Conservation (phyloP, 2,113 vertebrate species). For the Tiliqua scincoides region DNA sequence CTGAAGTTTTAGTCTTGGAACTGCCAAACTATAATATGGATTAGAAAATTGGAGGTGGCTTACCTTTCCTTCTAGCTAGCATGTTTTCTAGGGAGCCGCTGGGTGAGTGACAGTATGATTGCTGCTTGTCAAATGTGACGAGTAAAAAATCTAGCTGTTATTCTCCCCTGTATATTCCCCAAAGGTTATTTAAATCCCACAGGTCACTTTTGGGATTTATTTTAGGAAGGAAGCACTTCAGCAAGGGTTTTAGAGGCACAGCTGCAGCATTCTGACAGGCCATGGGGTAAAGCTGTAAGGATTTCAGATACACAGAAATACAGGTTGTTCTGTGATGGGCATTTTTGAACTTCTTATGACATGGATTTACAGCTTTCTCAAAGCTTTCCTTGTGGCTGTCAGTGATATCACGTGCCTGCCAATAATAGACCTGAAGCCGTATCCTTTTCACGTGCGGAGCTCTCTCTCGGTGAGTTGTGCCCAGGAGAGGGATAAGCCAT, state of each 20-base stretch:
- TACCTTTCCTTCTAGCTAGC: conserved; percentile 42
- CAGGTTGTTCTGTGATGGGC: conserved; percentile 34
- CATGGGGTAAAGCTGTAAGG: conserved; percentile 53
- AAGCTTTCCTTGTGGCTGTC: conserved; percentile 51
- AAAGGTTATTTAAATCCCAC: conserved; percentile 68
- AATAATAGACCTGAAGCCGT: conserved; percentile 38
- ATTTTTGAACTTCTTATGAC: conserved; percentile 59
- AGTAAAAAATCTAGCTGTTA: conserved; percentile 56
- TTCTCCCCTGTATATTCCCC: conserved; percentile 56
- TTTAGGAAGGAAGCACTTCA: conserved; percentile 66
- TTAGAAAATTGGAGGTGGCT: conserved; percentile 52
- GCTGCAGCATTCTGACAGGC: conserved; percentile 52
- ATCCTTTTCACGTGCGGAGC: conserved; percentile 34
- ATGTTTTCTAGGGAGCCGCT: conserved; percentile 36
- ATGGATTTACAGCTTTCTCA: conserved; percentile 60
- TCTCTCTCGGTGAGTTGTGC: not conserved
- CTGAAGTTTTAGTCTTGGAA: conserved; percentile 18
- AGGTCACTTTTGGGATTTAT: conserved; percentile 68
- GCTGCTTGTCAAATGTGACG: conserved; percentile 47
- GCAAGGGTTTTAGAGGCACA: conserved; percentile 36
- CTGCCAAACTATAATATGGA: conserved; percentile 14
- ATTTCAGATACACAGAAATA: conserved; percentile 59
- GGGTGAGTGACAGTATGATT: conserved; percentile 52
- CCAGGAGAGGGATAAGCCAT: not conserved
- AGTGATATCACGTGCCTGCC: conserved; percentile 39